These are phyloP conservation scores for Leptestheria dahalacensis DNA, from an alignment of 1,140 invertebrate genomes.

Conservation along the genomic window DNA sequence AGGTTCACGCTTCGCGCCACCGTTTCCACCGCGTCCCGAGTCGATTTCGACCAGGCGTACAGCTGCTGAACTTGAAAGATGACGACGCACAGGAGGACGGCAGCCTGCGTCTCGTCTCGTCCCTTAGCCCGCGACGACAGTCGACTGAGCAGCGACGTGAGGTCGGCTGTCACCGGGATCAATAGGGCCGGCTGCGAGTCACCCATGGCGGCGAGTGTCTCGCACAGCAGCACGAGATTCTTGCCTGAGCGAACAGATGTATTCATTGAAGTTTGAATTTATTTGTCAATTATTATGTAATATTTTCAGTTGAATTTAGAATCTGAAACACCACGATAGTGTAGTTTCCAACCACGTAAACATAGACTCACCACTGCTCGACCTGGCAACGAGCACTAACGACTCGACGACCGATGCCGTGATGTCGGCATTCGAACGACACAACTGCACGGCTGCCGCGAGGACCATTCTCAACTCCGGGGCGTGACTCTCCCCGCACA, in stretches of 20 bases:
- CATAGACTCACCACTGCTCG: too few relatives aligned
- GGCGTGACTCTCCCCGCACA: slow-evolving; percentile 23
- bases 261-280: background rate
- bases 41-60: slow-evolving; percentile 39
- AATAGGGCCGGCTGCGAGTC: slow-evolving; percentile 42
- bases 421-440: slow-evolving; percentile 39
- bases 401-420: slow-evolving; percentile 44
- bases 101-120: background rate
- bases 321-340: background rate
- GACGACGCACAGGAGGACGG: slow-evolving; percentile 58
- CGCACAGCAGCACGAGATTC: slow-evolving; percentile 34
- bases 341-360: too few relatives aligned
- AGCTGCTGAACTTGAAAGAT: slow-evolving; percentile 65
- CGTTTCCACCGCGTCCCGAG: slow-evolving; percentile 27
- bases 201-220: slow-evolving; percentile 58
- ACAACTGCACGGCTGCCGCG: slow-evolving; percentile 36
- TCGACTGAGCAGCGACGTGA: slow-evolving; percentile 21
- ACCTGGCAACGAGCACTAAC: background rate
- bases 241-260: slow-evolving; percentile 20
- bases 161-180: slow-evolving; percentile 37
- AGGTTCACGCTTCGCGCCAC: slow-evolving; percentile 44
- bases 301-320: too few relatives aligned
- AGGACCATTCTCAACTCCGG: slow-evolving; percentile 6
- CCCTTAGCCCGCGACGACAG: background rate
- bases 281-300: too few relatives aligned